Conservation (phyloP, 2,113 vertebrate species). For the Paralichthys olivaceus region DNA sequence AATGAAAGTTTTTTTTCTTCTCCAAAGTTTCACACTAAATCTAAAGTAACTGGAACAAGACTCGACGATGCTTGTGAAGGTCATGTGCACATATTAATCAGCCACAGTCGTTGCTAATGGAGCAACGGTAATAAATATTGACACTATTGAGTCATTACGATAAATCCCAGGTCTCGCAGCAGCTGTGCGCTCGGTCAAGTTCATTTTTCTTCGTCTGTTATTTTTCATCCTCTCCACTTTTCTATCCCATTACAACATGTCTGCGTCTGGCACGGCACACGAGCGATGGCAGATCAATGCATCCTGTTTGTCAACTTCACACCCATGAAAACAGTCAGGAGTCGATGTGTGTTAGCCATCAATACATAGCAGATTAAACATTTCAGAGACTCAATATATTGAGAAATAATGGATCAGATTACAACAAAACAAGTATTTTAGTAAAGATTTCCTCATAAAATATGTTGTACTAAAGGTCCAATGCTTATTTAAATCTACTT, state of each 20-base stretch:
- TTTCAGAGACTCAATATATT: no score
- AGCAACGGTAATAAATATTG: conserved; percentile 73
- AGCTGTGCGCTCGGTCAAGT: conserved; percentile 56
- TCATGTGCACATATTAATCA: conserved; percentile 69
- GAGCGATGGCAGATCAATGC: conserved; percentile 49
- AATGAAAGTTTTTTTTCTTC: not conserved
- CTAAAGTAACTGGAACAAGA: conserved; percentile 21
- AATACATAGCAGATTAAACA: conserved; percentile 4
- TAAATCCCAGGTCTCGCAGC: conserved; percentile 34
- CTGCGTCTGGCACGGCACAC: conserved; percentile 9
- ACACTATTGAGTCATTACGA: conserved; percentile 57
- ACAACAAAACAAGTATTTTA: not conserved
- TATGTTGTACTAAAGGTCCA: not conserved
- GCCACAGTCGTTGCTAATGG: conserved; percentile 61
- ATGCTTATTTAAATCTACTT: not conserved
- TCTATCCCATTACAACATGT: conserved; percentile 56
- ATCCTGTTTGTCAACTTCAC: conserved; percentile 35
- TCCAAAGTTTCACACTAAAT: conserved; percentile 8
- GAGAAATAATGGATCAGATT: no score
- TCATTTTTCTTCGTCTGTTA: conserved; percentile 66
- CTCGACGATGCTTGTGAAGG: conserved; percentile 49
- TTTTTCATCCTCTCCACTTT: conserved; percentile 56
- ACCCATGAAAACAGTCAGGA: conserved; percentile 22
- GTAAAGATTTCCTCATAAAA: conserved; percentile 10
- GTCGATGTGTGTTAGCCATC: conserved; percentile 21